Base-by-base conservation (phyloP, 1,140 invertebrate genomes). In the Mercenaria mercenaria region DNA sequence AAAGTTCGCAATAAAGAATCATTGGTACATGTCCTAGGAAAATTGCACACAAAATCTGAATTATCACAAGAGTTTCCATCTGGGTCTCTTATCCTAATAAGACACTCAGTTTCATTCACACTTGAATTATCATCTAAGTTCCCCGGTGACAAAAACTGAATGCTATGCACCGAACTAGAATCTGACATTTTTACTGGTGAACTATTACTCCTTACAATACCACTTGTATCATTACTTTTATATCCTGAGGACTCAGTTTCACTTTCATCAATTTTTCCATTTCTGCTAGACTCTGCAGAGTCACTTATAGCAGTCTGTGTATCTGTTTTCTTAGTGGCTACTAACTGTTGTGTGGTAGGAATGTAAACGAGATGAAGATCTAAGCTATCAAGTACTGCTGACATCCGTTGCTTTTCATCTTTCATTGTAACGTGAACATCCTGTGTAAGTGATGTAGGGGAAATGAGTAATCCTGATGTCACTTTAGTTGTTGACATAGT, bases 331-430 rank as follows among this genome's bases (percentile, higher is more conserved):
- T 89, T 90, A 1, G 91, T 91, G 52, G 92, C 88, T 18, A 94
- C 92, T 41, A 95, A 90, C 79, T 95, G 94, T 79, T 91, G 92
- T 41, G 95, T 95, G n/a, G 91, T 94, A 37, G 95, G 95, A 85
- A 95, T 92, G 83, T 95, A 95, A 34, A 95, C 79, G 11, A 95
- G 85, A 29, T 92, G 92, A 64, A 93, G 87, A 29, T 94, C 92
- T 26, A 95, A 93, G 86, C 94, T 95, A 86, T 95, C 93, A 39
- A 95, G 88, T 15, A 95, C 95, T 15, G 92, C 91, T 41, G 94
- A 95, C 43, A 95, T 92, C 20, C 93, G 61, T 47, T 93, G 94
- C 59, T 92, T 91, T 69, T 92, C 92, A 47, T 92, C 80, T 41
- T 90, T 91, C 43, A 94, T 89, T 34, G 91, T 90, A 52, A 95